These are phyloP conservation scores for Microctonus hyperodae DNA, from an alignment of 2,888 invertebrate genomes.

Conservation along the genomic window DNA sequence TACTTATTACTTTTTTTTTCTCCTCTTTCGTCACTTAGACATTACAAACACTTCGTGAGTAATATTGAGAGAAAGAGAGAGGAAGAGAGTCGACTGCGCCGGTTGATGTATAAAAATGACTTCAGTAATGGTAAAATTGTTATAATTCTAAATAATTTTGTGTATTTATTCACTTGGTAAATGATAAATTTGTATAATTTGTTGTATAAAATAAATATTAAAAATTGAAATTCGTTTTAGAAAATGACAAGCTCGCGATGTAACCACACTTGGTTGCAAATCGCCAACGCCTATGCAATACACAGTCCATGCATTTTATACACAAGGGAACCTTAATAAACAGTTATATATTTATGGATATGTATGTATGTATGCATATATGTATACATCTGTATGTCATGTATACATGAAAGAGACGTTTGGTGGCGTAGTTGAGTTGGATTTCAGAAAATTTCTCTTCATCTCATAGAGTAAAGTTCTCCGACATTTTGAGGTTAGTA, in stretches of 20 bases:
- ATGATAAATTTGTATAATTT: conserved; percentile 4
- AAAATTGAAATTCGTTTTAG: conserved; percentile 20
- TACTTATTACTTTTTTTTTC: not conserved
- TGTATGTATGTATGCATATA: not conserved
- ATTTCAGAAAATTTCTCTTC: no score
- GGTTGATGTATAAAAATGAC: not conserved
- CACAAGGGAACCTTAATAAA: conserved; percentile 19
- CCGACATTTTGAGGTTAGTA: no score
- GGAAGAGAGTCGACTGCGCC: not conserved
- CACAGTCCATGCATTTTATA: conserved; percentile 55
- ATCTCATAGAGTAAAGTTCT: no score
- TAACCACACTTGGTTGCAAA: conserved; percentile 39
- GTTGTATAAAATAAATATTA: conserved; percentile 7
- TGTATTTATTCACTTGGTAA: not conserved
- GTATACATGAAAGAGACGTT: no score
- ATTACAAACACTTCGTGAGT: not conserved
- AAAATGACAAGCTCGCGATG: conserved; percentile 37
- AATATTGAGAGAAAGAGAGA: no score
- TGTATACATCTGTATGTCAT: no score
- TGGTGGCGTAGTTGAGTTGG: no score
- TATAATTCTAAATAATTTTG: not conserved
- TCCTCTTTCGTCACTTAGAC: not conserved
- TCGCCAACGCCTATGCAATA: conserved; percentile 62
- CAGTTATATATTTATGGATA: conserved; percentile 15
- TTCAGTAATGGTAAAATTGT: not conserved